Percentiles rank a stretch among this genome's conserved stretches.
These are phyloP conservation scores for Protophormia terraenovae DNA, from an alignment of 2,888 invertebrate species.

Conservation along the genomic window DNA sequence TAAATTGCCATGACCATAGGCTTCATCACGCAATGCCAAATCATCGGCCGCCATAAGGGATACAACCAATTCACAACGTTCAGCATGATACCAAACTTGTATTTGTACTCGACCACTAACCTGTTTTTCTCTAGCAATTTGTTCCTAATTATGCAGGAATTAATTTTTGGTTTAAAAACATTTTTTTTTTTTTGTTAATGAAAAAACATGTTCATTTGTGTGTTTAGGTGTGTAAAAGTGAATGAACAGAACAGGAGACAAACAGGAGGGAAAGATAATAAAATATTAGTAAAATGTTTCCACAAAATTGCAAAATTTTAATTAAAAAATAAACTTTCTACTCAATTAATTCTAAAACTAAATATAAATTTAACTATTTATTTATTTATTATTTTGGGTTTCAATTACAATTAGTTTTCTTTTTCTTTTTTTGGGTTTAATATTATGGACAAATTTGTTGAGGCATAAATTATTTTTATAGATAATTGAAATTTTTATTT, in stretches of 20 bases:
- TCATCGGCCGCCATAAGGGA: conserved; percentile 93
- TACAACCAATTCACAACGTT: conserved; percentile 90
- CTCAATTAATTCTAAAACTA: background rate
- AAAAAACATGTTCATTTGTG: no score
- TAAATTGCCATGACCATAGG: conserved; percentile 87
- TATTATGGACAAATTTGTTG: background rate
- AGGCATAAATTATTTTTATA: background rate
- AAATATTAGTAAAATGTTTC: conserved; percentile 16
- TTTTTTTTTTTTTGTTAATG: no score
- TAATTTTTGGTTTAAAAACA: background rate
- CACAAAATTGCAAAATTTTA: conserved; percentile 6
- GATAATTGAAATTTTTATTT: background rate
- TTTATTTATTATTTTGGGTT: no score
- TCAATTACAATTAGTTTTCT: no score
- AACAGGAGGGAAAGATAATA: conserved; percentile 24
- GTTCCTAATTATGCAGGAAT: conserved; percentile 83
- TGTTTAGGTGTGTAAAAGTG: no score
- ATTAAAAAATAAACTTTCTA: conserved; percentile 23
- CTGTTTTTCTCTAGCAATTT: conserved; percentile 88
- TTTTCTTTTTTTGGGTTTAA: background rate
- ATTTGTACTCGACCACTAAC: conserved; percentile 91
- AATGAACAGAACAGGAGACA: background rate
- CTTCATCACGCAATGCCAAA: conserved; percentile 89
- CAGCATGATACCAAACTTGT: conserved; percentile 94
- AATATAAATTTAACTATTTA: background rate